Percentiles rank a stretch among this genome's conserved stretches.
Conservation (phyloP, 1,140 invertebrate genomes). For the Luehdorfia chinensis region DNA sequence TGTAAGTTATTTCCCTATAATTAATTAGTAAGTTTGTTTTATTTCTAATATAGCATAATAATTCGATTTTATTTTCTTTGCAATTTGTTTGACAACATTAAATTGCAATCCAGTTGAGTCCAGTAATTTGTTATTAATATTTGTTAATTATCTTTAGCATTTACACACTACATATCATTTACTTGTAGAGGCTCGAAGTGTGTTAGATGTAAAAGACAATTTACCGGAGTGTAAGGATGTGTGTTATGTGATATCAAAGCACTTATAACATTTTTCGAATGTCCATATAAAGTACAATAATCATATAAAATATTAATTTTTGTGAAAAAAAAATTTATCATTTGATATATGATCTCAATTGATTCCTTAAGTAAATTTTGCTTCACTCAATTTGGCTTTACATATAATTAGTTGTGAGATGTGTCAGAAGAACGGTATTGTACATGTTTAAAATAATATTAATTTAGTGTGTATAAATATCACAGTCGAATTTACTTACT, state of each 20-base stretch:
- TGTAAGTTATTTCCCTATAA: conserved; percentile 9
- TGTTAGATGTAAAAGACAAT: conserved; percentile 21
- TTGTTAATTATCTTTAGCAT: conserved; percentile 9
- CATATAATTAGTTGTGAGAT: conserved; percentile 37
- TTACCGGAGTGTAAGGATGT: not conserved
- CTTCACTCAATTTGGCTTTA: conserved; percentile 41
- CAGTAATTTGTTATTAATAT: too few relatives aligned
- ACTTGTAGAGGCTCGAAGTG: conserved; percentile 42
- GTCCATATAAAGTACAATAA: conserved; percentile 64
- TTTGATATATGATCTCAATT: conserved; percentile 58
- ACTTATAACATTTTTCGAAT: conserved; percentile 66
- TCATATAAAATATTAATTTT: conserved; percentile 50
- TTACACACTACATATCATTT: conserved; percentile 37
- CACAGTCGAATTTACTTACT: conserved; percentile 66
- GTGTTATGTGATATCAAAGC: conserved; percentile 30
- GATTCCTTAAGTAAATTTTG: conserved; percentile 37
- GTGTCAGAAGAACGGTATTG: conserved; percentile 33
- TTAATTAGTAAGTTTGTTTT: conserved; percentile 12
- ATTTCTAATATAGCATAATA: conserved; percentile 5
- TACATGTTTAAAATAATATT: conserved; percentile 31
- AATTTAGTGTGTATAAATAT: conserved; percentile 39
- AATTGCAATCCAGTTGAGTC: too few relatives aligned
- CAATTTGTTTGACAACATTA: too few relatives aligned
- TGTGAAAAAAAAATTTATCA: conserved; percentile 56
- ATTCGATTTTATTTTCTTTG: conserved; percentile 1